phyloP scores from a whole-genome alignment of 1,140 invertebrate genomes.

The Papilio polytes region DNA sequence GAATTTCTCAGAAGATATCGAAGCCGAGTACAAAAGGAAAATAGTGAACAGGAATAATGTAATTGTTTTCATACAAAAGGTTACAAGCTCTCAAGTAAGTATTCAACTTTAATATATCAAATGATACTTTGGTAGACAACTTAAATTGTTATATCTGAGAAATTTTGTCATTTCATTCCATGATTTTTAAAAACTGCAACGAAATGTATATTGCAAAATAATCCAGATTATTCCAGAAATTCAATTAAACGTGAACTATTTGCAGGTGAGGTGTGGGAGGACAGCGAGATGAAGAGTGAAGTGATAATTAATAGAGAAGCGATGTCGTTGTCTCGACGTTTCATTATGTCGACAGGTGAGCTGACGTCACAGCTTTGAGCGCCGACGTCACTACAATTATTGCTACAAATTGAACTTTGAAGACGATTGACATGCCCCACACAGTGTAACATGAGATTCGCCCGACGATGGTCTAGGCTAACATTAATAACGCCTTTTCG shows the following conservation, averaged over 20 bases:
- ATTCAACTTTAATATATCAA: no score
- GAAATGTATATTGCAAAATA: not conserved
- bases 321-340: not conserved
- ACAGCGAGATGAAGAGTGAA: not conserved
- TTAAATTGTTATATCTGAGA: no score
- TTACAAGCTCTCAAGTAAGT: no score
- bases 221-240: not conserved
- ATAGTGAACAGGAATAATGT: not conserved
- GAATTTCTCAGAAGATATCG: constrained; percentile 12
- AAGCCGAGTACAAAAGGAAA: not conserved
- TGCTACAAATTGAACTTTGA: constrained; percentile 21
- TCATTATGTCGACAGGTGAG: constrained; percentile 13
- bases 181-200: not conserved
- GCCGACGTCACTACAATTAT: constrained; percentile 5
- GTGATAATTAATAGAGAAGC: constrained; percentile 23
- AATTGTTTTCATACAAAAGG: not conserved
- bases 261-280: not conserved
- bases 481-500: no score
- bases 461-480: no score
- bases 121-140: no score
- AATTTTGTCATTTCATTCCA: no score
- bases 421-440: not conserved
- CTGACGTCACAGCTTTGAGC: not conserved
- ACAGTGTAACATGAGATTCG: no score
- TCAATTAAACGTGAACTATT: not conserved